These are phyloP conservation scores for Sebastes flavidus DNA, from an alignment of 2,797 vertebrate species.

Conservation along the genomic window DNA sequence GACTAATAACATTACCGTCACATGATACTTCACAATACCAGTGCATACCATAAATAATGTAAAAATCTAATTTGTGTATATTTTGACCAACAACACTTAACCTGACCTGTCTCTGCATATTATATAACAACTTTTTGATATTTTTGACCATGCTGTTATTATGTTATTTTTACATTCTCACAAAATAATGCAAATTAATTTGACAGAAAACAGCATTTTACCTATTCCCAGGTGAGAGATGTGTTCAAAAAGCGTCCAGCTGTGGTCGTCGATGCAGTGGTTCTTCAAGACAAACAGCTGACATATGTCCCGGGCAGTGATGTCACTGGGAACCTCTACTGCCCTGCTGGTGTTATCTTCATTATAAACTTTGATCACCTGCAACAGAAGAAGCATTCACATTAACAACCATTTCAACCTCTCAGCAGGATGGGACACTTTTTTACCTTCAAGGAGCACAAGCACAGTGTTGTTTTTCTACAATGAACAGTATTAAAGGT, in stretches of 20 bases:
- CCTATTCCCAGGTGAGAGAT: constrained; percentile 89
- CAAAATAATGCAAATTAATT: not conserved
- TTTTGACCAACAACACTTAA: not conserved
- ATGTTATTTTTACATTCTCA: not conserved
- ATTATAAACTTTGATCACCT: constrained; percentile 97
- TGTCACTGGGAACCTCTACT: constrained; percentile 93
- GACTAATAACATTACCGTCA: constrained; percentile 5
- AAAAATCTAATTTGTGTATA: not conserved
- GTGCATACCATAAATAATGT: not conserved
- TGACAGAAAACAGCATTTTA: constrained; percentile 63
- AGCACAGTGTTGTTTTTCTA: not conserved
- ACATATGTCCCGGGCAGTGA: constrained; percentile 92
- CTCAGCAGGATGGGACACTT: not conserved
- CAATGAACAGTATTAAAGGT: not conserved
- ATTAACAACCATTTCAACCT: not conserved
- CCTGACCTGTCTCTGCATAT: too few species aligned
- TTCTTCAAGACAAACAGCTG: constrained; percentile 95
- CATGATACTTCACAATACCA: constrained; percentile 4
- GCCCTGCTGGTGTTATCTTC: constrained; percentile 95
- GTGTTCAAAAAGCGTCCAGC: constrained; percentile 95
- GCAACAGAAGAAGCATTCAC: constrained; percentile 38
- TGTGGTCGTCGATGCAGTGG: constrained; percentile 94
- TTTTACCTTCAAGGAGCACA: not conserved
- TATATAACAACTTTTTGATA: not conserved
- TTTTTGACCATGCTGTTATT: not conserved